phyloP scores from a whole-genome alignment of 23 tunicate species.

The Styela plicata region DNA sequence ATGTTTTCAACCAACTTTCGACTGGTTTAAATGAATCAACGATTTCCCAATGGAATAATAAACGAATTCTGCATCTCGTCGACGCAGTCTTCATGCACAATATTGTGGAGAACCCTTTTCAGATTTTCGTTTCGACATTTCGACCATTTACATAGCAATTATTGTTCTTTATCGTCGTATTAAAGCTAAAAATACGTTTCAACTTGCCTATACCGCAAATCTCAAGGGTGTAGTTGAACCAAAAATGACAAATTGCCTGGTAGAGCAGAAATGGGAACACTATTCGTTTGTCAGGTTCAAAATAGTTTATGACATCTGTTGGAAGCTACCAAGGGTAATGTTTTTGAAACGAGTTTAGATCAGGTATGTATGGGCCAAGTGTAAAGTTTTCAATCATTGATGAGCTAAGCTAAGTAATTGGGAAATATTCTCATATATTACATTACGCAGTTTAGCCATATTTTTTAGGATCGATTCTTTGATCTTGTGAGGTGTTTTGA shows the following conservation, averaged over 20 bases:
- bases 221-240: background rate
- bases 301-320: background rate
- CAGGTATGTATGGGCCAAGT: too few species aligned
- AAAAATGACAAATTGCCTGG: background rate
- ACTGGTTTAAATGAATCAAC: background rate
- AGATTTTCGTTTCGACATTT: background rate
- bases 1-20: too few species aligned
- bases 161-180: background rate
- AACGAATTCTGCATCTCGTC: background rate
- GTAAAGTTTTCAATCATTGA: too few species aligned
- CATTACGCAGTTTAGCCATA: too few species aligned
- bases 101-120: background rate
- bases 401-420: too few species aligned
- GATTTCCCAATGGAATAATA: background rate
- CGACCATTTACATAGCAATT: background rate
- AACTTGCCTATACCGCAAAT: background rate
- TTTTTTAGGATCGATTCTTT: too few species aligned
- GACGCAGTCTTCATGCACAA: background rate
- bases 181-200: background rate
- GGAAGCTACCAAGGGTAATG: background rate
- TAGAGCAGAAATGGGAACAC: background rate
- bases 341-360: too few species aligned
- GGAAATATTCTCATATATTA: too few species aligned
- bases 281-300: background rate
- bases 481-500: too few species aligned